phyloP scores from a whole-genome alignment of 1,140 invertebrate genomes.

The Danaus plexippus region DNA sequence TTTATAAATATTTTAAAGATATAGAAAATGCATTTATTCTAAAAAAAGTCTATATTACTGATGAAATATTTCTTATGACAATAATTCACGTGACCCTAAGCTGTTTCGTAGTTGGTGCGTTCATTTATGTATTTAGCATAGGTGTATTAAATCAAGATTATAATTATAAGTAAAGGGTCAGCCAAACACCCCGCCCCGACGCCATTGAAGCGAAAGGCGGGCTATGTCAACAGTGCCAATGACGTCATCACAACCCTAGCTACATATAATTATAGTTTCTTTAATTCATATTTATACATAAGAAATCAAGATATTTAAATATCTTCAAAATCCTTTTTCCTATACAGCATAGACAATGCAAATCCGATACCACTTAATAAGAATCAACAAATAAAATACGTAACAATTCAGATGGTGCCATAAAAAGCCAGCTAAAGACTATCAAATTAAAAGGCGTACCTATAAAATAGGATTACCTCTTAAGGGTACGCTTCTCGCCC shows the following conservation, averaged over 20 bases:
- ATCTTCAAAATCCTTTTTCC: background rate
- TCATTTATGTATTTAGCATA: background rate
- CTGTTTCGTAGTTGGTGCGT: background rate
- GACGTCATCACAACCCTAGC: constrained; percentile 22
- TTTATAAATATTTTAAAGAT: no score
- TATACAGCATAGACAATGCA: constrained; percentile 2
- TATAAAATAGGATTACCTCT: constrained; percentile 56
- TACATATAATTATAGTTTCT: constrained; percentile 11
- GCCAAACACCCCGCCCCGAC: constrained; percentile 23
- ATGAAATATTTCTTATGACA: no score
- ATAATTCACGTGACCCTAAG: no score
- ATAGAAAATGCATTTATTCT: no score
- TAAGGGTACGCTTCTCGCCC: constrained; percentile 46
- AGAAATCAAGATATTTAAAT: background rate
- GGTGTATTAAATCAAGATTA: constrained; percentile 4
- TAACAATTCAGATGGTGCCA: constrained; percentile 27
- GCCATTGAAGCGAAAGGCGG: constrained; percentile 32
- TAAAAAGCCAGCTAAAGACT: constrained; percentile 33
- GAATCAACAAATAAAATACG: constrained; percentile 21
- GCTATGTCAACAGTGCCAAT: constrained; percentile 27
- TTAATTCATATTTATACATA: no score
- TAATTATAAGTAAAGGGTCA: constrained; percentile 19
- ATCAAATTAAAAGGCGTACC: constrained; percentile 48
- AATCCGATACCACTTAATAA: constrained; percentile 12
- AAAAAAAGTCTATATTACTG: no score